A percentile compares a stretch with the other conserved stretches of the same genome.
These are phyloP conservation scores for Agelastica alni DNA, from an alignment of 2,888 invertebrate genomes.

Conservation along the genomic window DNA sequence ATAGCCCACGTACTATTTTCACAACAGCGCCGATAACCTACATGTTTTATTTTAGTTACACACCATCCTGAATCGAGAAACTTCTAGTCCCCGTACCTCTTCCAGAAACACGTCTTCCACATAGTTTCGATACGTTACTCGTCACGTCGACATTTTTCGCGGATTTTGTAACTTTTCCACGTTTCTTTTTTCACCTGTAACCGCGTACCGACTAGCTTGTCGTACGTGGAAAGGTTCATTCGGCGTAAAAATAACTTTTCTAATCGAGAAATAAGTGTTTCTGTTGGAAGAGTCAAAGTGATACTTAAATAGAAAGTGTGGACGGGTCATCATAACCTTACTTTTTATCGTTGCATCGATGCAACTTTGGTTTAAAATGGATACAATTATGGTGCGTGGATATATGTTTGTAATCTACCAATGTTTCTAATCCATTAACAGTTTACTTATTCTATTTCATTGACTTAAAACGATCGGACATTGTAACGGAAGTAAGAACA, in stretches of 20 bases:
- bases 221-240: not conserved
- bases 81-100: slow-evolving; percentile 28
- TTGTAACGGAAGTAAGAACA: too few relatives aligned
- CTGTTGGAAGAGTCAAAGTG: not conserved
- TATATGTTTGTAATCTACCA: too few relatives aligned
- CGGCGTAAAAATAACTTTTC: slow-evolving; percentile 7
- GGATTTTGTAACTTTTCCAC: slow-evolving; percentile 22
- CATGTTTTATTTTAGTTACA: slow-evolving; percentile 39
- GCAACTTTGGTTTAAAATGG: slow-evolving; percentile 1
- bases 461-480: too few relatives aligned
- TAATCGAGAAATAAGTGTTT: not conserved
- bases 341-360: slow-evolving; percentile 14
- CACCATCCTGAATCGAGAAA: slow-evolving; percentile 34
- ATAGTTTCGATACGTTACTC: not conserved
- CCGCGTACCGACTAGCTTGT: not conserved
- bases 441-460: too few relatives aligned
- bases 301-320: slow-evolving; percentile 8
- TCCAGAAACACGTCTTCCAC: slow-evolving; percentile 10
- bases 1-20: slow-evolving; percentile 23
- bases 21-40: slow-evolving; percentile 33
- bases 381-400: slow-evolving; percentile 12
- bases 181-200: slow-evolving; percentile 9
- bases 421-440: too few relatives aligned
- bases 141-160: not conserved
- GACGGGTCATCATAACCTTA: slow-evolving; percentile 17